phyloP scores from a whole-genome alignment of 2,888 invertebrate species.

The Agonum fuliginosum region DNA sequence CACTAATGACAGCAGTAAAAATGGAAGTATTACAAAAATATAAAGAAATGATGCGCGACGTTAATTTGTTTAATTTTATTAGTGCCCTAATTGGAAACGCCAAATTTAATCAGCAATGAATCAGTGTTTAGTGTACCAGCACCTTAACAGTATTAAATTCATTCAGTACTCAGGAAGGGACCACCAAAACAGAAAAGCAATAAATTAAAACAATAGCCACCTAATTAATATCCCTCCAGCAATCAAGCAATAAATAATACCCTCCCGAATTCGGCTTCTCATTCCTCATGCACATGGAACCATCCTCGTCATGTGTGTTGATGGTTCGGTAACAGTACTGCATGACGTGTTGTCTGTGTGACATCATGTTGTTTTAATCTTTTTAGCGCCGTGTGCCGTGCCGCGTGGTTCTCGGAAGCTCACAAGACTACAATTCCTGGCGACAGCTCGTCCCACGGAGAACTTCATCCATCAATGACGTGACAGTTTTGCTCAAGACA shows the following conservation, averaged over 20 bases:
- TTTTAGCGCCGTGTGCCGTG: neutral
- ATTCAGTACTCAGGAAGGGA: too few relatives aligned
- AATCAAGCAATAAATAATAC: neutral
- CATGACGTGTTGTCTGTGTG: constrained; percentile 30
- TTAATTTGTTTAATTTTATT: too few relatives aligned
- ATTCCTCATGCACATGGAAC: neutral
- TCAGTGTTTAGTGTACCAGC: too few relatives aligned
- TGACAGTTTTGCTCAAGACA: constrained; percentile 2
- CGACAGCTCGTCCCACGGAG: neutral
- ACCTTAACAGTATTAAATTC: too few relatives aligned
- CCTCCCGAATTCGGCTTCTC: neutral
- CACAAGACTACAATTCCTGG: neutral
- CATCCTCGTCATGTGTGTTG: neutral
- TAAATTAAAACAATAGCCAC: neutral
- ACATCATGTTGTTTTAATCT: constrained; percentile 41
- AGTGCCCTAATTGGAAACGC: too few relatives aligned
- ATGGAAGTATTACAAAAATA: too few relatives aligned
- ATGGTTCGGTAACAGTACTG: constrained; percentile 35
- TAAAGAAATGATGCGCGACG: too few relatives aligned
- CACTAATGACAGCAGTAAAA: too few relatives aligned
- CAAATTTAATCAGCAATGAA: too few relatives aligned
- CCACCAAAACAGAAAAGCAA: neutral
- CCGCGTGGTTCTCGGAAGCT: neutral
- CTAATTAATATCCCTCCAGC: neutral
- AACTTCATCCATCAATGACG: constrained; percentile 2